phyloP scores from a whole-genome alignment of 1,140 invertebrate genomes.

The Olivierus martensii region DNA sequence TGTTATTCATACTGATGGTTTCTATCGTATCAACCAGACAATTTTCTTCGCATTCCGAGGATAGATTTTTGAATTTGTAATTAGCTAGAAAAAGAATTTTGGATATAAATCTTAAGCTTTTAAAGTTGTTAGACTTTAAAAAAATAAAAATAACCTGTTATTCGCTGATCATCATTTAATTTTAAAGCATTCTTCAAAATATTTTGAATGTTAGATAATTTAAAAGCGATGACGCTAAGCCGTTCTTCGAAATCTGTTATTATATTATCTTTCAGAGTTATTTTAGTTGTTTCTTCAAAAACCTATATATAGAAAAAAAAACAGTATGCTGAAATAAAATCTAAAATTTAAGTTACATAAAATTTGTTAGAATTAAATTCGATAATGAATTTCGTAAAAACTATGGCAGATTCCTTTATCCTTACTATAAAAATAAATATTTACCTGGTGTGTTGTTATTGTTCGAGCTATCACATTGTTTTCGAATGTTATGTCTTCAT shows the following conservation, averaged over 20 bases:
- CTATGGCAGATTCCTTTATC: too few relatives aligned
- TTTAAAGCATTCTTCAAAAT: constrained; percentile 1
- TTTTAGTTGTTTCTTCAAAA: too few relatives aligned
- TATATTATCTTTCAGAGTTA: too few relatives aligned
- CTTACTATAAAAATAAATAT: too few relatives aligned
- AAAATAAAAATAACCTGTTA: constrained; percentile 6
- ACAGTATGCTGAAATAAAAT: too few relatives aligned
- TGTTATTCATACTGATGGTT: constrained; percentile 5
- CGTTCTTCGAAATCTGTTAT: background rate
- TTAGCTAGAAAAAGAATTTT: constrained; percentile 3
- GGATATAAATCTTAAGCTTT: background rate
- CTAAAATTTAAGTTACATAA: too few relatives aligned
- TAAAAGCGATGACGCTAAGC: background rate
- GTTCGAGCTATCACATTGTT: too few relatives aligned
- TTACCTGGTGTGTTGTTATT: too few relatives aligned
- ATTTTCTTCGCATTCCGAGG: constrained; percentile 1
- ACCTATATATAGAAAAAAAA: too few relatives aligned
- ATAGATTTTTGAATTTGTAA: constrained; percentile 8
- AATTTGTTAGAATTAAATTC: too few relatives aligned
- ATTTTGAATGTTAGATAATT: background rate
- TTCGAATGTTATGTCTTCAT: too few relatives aligned
- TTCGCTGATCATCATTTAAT: constrained; percentile 5
- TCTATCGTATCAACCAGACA: constrained; percentile 4
- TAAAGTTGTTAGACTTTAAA: background rate
- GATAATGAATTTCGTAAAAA: too few relatives aligned